These are phyloP conservation scores for Pangasius mekongensis DNA, from an alignment of 2,797 vertebrate species.

Conservation along the genomic window DNA sequence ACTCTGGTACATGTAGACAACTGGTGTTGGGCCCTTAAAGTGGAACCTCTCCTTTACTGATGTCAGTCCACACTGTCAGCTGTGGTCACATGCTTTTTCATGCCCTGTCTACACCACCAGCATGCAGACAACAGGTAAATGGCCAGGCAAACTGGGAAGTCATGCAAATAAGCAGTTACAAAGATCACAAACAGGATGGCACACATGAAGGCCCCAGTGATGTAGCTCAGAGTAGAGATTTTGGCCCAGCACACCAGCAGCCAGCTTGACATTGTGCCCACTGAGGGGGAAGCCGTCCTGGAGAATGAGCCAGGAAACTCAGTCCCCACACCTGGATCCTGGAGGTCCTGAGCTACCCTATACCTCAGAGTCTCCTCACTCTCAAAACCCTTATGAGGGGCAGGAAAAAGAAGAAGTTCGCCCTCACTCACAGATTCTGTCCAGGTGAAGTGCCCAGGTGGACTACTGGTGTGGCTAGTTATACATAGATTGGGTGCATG, in stretches of 20 bases:
- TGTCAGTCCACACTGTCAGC: slow-evolving; percentile 54
- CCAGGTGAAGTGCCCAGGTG: neutral
- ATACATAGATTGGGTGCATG: neutral
- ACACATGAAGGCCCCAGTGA: slow-evolving; percentile 77
- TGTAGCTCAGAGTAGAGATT: slow-evolving; percentile 72
- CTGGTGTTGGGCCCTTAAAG: slow-evolving; percentile 69
- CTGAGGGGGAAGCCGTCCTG: slow-evolving; percentile 59
- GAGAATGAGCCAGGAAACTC: slow-evolving; percentile 52
- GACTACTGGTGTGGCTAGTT: neutral
- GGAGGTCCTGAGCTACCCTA: slow-evolving; percentile 49
- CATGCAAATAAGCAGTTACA: slow-evolving; percentile 80
- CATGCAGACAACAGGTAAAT: slow-evolving; percentile 85
- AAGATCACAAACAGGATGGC: slow-evolving; percentile 81
- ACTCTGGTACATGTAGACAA: slow-evolving; percentile 53
- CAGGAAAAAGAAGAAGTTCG: neutral
- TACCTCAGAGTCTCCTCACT: slow-evolving; percentile 18
- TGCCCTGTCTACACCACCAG: slow-evolving; percentile 82
- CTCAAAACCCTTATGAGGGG: slow-evolving; percentile 23
- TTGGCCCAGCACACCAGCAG: slow-evolving; percentile 64
- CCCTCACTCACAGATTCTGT: slow-evolving; percentile 2
- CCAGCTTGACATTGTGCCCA: slow-evolving; percentile 56
- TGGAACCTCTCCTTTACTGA: slow-evolving; percentile 39
- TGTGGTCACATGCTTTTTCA: slow-evolving; percentile 68
- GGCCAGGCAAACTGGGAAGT: slow-evolving; percentile 83
- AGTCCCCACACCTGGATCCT: slow-evolving; percentile 46